Conservation (phyloP, 37 sponge, comb jelly and placozoan species). For the Agelas oroides region DNA sequence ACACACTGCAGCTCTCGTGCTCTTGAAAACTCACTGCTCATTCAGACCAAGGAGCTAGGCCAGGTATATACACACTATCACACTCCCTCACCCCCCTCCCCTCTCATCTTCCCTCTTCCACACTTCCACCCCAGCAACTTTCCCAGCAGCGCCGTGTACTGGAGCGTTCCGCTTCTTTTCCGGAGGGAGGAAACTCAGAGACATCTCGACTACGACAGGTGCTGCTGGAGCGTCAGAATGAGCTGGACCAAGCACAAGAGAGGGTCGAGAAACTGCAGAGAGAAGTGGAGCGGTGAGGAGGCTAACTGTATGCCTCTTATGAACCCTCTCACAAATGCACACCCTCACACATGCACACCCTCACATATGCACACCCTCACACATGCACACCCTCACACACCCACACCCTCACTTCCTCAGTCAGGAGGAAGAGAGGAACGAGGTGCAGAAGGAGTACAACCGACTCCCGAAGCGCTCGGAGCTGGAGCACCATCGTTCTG, state of each 20-base stretch:
- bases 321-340: too few species aligned
- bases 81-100: background rate
- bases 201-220: slow-evolving; percentile 50
- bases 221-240: slow-evolving; percentile 74
- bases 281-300: slow-evolving; percentile 60
- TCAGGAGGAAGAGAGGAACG: slow-evolving; percentile 44
- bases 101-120: background rate
- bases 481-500: slow-evolving; percentile 33
- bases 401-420: slow-evolving; percentile 11
- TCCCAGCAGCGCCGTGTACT: slow-evolving; percentile 58
- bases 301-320: too few species aligned
- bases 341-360: too few species aligned
- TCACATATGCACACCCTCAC: too few species aligned
- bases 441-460: slow-evolving; percentile 46
- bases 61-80: slow-evolving; percentile 33
- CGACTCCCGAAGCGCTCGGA: slow-evolving; percentile 64
- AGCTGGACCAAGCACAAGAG: slow-evolving; percentile 63
- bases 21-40: slow-evolving; percentile 59
- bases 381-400: too few species aligned
- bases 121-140: slow-evolving; percentile 23
- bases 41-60: slow-evolving; percentile 50
- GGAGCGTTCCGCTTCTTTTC: slow-evolving; percentile 68
- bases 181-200: slow-evolving; percentile 70
- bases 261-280: slow-evolving; percentile 46
- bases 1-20: slow-evolving; percentile 49